Conservation (phyloP, 2,113 vertebrate species). For the Chrysemys picta region DNA sequence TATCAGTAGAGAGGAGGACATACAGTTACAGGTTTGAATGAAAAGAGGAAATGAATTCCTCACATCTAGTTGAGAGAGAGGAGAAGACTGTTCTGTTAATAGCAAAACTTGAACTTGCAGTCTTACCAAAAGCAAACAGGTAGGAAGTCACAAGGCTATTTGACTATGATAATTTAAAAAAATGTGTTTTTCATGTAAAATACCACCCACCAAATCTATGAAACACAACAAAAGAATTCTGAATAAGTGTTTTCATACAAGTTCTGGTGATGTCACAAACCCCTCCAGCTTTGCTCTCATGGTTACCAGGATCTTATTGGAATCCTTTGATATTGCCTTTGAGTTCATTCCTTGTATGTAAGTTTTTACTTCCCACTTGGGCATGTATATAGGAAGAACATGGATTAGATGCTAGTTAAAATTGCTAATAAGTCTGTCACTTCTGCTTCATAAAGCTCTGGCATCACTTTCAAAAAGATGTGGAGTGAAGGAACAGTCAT, state of each 20-base stretch:
- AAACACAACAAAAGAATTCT: neutral
- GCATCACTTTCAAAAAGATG: neutral
- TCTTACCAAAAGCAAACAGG: neutral
- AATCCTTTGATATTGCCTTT: neutral
- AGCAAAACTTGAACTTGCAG: neutral
- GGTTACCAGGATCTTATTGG: neutral
- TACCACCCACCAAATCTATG: neutral
- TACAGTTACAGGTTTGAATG: neutral
- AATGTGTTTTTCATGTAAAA: neutral
- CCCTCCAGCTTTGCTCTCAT: neutral
- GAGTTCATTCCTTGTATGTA: neutral
- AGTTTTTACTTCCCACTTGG: neutral
- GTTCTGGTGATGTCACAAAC: conserved; percentile 13
- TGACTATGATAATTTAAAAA: neutral
- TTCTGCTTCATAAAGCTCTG: neutral
- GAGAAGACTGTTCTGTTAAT: neutral
- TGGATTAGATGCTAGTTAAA: neutral
- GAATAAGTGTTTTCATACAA: neutral
- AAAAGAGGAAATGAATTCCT: neutral
- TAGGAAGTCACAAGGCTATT: neutral
- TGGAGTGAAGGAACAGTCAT: neutral
- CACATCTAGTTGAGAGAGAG: neutral
- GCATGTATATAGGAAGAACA: neutral
- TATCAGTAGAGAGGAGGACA: neutral
- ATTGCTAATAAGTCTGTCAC: neutral